Evolutionary conservation across 2,797 vertebrate species (phyloP).

Genomic region (Ctenopoma kingsleyae): DNA sequence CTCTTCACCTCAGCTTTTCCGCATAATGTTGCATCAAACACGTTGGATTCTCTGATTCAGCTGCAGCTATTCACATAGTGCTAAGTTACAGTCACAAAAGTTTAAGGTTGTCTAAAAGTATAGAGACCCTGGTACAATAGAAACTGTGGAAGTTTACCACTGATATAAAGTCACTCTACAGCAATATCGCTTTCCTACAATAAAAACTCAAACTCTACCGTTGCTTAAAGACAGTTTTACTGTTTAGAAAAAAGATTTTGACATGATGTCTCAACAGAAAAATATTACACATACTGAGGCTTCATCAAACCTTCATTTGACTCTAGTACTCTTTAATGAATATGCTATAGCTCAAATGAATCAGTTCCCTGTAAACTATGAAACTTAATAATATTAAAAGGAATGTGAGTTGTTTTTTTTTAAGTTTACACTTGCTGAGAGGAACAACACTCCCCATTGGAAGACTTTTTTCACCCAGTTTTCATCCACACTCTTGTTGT

Average conservation of each 20-base stretch:
- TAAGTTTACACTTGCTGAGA: conserved; percentile 14
- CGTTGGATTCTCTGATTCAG: not conserved
- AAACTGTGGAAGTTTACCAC: not conserved
- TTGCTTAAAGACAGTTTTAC: not conserved
- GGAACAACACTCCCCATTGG: conserved; percentile 15
- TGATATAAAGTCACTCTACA: not conserved
- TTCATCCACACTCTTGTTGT: conserved; percentile 14
- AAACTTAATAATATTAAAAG: conserved; percentile 32
- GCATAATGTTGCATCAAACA: not conserved
- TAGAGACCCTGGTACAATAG: not conserved
- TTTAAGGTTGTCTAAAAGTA: not conserved
- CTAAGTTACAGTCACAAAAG: not conserved
- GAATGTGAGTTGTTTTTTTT: conserved; percentile 17
- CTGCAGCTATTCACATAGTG: not conserved
- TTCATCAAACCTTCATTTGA: conserved; percentile 19
- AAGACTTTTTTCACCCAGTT: not conserved
- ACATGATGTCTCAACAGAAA: not conserved
- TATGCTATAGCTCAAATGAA: conserved; percentile 1
- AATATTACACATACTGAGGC: not conserved
- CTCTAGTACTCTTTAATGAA: conserved; percentile 1
- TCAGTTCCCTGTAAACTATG: conserved; percentile 18
- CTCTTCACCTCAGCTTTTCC: not conserved
- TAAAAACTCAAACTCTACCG: not conserved
- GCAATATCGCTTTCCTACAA: not conserved
- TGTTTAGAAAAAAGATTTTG: not conserved